Percentiles rank a stretch among this genome's conserved stretches.
phyloP scores from a whole-genome alignment of 1,140 invertebrate genomes.

The Drosophila lini region DNA sequence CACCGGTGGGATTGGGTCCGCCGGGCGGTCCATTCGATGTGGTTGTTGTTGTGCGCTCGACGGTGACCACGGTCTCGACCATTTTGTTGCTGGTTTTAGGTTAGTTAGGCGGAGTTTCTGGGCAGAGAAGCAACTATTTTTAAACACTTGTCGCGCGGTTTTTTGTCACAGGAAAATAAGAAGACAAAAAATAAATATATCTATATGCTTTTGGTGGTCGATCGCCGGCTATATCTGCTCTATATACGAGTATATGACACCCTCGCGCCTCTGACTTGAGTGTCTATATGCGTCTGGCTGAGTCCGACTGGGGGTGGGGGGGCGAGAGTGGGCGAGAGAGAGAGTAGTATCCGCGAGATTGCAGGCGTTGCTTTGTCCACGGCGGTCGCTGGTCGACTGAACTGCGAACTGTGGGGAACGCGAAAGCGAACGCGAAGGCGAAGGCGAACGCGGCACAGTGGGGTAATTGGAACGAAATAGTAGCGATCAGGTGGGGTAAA shows the following conservation, averaged over 20 bases:
- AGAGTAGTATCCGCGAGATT: slow-evolving; percentile 16
- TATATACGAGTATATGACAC: slow-evolving; percentile 39
- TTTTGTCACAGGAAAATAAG: slow-evolving; percentile 70
- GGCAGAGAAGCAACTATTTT: slow-evolving; percentile 54
- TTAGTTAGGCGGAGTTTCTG: slow-evolving; percentile 29
- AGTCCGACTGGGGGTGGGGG: slow-evolving; percentile 6
- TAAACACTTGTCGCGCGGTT: slow-evolving; percentile 64
- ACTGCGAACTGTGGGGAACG: slow-evolving; percentile 24
- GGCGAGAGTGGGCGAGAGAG: slow-evolving; percentile 8
- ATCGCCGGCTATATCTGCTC: slow-evolving; percentile 36
- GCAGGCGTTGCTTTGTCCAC: slow-evolving; percentile 55
- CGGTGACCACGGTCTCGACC: slow-evolving; percentile 88
- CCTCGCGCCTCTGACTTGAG: slow-evolving; percentile 49
- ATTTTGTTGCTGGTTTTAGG: slow-evolving; percentile 84
- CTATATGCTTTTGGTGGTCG: slow-evolving; percentile 12
- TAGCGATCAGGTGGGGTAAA: not conserved
- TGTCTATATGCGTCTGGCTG: slow-evolving; percentile 5
- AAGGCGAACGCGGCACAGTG: slow-evolving; percentile 7
- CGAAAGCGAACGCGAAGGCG: slow-evolving; percentile 6
- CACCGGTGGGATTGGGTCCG: slow-evolving; percentile 71
- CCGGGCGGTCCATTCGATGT: slow-evolving; percentile 85
- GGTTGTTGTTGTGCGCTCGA: slow-evolving; percentile 87
- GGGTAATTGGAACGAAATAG: not conserved
- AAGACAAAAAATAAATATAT: slow-evolving; percentile 60
- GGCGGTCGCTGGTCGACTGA: slow-evolving; percentile 56